A percentile compares a stretch with the other conserved stretches of the same genome.
These are phyloP conservation scores for Lepidochitona cinerea DNA, from an alignment of 2,888 invertebrate genomes.

Conservation along the genomic window DNA sequence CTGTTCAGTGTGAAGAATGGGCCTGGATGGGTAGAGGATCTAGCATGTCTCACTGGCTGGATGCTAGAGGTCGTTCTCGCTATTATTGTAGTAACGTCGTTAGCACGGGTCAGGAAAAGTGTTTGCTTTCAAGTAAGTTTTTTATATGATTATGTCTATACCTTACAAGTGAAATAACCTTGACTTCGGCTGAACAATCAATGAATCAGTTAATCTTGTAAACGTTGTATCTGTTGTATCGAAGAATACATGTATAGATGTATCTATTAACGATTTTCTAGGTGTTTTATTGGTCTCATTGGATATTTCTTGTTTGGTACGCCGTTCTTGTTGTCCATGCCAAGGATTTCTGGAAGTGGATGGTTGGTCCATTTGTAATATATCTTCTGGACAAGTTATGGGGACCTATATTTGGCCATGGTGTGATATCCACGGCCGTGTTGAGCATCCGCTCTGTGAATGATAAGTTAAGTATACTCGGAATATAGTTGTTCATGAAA, in stretches of 20 bases:
- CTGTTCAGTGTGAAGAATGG: conserved; percentile 83
- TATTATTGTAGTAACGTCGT: conserved; percentile 87
- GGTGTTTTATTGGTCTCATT: conserved; percentile 95
- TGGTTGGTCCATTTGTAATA: conserved; percentile 84
- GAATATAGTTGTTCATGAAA: no score
- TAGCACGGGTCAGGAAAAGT: conserved; percentile 87
- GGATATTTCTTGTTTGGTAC: conserved; percentile 90
- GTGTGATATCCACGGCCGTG: background rate
- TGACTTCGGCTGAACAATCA: no score
- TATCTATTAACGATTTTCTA: conserved; percentile 70
- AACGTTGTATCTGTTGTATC: background rate
- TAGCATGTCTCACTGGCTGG: conserved; percentile 90
- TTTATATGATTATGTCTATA: no score
- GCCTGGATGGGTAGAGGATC: conserved; percentile 83
- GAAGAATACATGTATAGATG: background rate
- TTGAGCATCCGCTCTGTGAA: background rate
- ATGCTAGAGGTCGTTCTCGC: conserved; percentile 80
- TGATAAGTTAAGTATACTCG: background rate
- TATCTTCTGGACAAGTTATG: conserved; percentile 83
- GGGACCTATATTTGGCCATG: background rate
- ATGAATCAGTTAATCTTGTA: no score
- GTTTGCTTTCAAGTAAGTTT: conserved; percentile 91
- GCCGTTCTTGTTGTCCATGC: conserved; percentile 86
- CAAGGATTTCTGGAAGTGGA: conserved; percentile 97
- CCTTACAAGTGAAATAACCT: no score